These are phyloP conservation scores for Echinops telfairi DNA, from an alignment of 2,113 vertebrate genomes.

Conservation along the genomic window DNA sequence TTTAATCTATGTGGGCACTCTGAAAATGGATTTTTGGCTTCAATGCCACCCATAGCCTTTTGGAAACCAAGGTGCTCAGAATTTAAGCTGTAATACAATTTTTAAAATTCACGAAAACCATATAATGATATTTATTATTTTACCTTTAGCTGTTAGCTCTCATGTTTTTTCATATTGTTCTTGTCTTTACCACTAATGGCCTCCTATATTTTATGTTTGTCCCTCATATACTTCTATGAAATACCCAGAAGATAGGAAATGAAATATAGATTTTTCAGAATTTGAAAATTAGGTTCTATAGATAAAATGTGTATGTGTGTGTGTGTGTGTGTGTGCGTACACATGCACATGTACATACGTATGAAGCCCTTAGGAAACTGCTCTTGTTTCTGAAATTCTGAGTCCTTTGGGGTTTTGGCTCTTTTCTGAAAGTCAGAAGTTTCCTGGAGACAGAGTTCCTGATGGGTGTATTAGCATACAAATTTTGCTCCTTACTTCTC, in stretches of 20 bases:
- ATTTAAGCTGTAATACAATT: no score
- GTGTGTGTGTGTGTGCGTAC: accelerated
- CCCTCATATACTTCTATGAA: background rate
- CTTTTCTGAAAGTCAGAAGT: background rate
- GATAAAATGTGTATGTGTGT: background rate
- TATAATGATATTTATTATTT: background rate
- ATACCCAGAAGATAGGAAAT: background rate
- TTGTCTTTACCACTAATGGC: background rate
- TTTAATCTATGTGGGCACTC: no score
- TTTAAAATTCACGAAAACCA: background rate
- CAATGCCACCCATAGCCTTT: no score
- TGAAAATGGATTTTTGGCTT: no score
- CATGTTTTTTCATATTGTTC: background rate
- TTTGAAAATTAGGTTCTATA: background rate
- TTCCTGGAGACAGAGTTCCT: background rate
- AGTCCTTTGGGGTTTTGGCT: background rate
- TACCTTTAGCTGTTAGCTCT: background rate
- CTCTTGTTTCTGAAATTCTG: background rate
- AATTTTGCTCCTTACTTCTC: background rate
- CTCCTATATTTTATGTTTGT: background rate
- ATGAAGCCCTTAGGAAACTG: accelerated
- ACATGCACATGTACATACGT: no score
- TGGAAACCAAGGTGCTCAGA: no score
- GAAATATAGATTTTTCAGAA: background rate
- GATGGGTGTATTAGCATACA: background rate